A percentile compares a stretch with the other conserved stretches of the same genome.
phyloP scores from a whole-genome alignment of 2,113 vertebrate genomes.

The Haemorhous mexicanus region DNA sequence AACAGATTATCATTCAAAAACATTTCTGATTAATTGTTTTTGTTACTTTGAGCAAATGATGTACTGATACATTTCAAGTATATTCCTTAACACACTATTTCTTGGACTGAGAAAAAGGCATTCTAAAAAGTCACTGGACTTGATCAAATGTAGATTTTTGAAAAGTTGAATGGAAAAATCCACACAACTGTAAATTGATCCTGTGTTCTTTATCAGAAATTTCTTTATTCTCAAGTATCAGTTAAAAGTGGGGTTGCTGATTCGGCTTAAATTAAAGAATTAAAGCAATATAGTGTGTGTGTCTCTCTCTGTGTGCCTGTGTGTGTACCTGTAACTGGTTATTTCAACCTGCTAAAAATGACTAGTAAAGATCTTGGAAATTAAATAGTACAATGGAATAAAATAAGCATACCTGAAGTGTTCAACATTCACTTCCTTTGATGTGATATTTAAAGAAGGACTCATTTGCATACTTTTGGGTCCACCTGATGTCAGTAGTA shows the following conservation, averaged over 20 bases:
- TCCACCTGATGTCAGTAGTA: neutral
- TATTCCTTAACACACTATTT: neutral
- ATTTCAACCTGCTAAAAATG: neutral
- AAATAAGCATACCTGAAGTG: neutral
- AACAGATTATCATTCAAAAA: neutral
- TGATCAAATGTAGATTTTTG: slow-evolving; percentile 5
- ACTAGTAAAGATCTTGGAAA: neutral
- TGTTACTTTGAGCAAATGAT: neutral
- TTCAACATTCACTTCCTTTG: neutral
- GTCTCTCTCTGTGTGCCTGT: no score
- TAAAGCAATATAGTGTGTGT: neutral
- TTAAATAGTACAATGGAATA: neutral
- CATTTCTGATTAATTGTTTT: neutral
- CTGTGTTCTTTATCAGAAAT: neutral
- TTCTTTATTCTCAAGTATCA: neutral
- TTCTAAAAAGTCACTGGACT: neutral
- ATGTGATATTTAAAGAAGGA: neutral
- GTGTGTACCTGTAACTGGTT: neutral
- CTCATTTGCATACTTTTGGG: neutral
- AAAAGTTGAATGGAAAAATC: neutral
- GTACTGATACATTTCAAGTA: neutral
- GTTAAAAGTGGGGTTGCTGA: neutral
- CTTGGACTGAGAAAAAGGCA: neutral
- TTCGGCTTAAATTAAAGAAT: neutral
- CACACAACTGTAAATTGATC: neutral